These are phyloP conservation scores for Menidia beryllina DNA, from an alignment of 2,113 vertebrate species.

Conservation along the genomic window DNA sequence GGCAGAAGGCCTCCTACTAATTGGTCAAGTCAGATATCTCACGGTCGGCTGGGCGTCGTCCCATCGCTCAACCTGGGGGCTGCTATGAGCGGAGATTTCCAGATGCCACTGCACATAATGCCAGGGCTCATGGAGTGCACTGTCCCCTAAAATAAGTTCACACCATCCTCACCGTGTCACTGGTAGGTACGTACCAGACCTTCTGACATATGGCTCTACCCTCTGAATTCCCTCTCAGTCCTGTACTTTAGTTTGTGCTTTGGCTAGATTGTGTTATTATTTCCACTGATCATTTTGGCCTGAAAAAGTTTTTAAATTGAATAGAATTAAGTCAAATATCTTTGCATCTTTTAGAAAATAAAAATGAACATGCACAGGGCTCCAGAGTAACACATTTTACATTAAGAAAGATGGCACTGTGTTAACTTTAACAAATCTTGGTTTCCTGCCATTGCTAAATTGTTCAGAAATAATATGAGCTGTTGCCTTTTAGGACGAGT, in stretches of 20 bases:
- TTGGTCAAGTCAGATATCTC: conserved; percentile 86
- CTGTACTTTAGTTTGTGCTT: conserved; percentile 4
- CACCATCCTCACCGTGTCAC: conserved; percentile 47
- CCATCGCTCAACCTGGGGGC: conserved; percentile 66
- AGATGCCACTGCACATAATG: conserved; percentile 79
- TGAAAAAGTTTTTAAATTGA: background rate
- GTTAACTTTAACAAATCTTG: too few species aligned
- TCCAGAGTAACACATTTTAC: background rate
- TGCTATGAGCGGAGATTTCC: conserved; percentile 74
- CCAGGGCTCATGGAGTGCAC: conserved; percentile 58
- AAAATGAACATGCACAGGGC: background rate
- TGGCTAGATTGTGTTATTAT: conserved; percentile 8
- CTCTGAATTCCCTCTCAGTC: conserved; percentile 63
- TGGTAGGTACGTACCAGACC: conserved; percentile 58
- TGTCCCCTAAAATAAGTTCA: conserved; percentile 67
- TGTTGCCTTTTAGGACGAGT: conserved; percentile 38
- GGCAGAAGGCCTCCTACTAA: conserved; percentile 82
- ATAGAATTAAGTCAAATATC: accelerated
- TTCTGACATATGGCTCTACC: conserved; percentile 79
- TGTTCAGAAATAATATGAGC: conserved; percentile 64
- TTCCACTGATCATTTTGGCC: background rate
- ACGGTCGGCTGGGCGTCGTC: conserved; percentile 76
- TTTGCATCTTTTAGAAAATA: background rate
- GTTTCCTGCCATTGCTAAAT: conserved; percentile 52
- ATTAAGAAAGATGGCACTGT: background rate